Conservation (phyloP, 2,888 invertebrate genomes). For the Macropis europaea region DNA sequence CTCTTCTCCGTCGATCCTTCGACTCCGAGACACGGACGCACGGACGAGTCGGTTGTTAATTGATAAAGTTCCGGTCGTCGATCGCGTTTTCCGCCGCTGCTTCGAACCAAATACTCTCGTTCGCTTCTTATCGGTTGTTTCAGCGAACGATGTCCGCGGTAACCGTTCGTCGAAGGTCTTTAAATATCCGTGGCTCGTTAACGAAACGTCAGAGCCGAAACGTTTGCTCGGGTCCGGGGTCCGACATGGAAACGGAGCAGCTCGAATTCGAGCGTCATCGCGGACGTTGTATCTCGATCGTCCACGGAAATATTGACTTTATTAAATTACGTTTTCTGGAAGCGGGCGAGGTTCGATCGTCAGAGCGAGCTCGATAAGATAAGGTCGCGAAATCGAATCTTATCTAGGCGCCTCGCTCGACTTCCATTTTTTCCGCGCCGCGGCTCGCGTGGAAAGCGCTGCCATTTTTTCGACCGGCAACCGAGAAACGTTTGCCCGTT, state of each 20-base stretch:
- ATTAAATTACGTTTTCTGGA: neutral
- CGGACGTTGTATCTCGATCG: neutral
- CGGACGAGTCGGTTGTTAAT: too few relatives aligned
- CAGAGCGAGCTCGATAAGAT: conserved; percentile 40
- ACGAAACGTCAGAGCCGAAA: too few relatives aligned
- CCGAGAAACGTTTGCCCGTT: conserved; percentile 19
- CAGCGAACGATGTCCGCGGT: too few relatives aligned
- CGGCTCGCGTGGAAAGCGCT: conserved; percentile 20
- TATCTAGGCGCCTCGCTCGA: conserved; percentile 55
- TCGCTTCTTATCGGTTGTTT: too few relatives aligned
- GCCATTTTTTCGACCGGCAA: conserved; percentile 28
- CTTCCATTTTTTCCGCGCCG: conserved; percentile 23
- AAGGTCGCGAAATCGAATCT: conserved; percentile 54
- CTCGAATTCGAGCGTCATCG: neutral
- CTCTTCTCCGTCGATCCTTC: neutral
- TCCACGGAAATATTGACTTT: neutral
- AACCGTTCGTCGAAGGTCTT: too few relatives aligned
- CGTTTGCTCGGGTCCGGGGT: too few relatives aligned
- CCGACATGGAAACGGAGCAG: neutral
- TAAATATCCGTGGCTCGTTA: too few relatives aligned
- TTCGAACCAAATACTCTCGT: too few relatives aligned
- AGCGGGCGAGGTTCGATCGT: neutral
- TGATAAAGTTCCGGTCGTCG: too few relatives aligned
- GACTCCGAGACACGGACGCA: neutral
- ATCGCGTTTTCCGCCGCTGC: too few relatives aligned